Evolutionary conservation across 2,113 vertebrate species (phyloP).

Genomic region (Austrofundulus limnaeus): DNA sequence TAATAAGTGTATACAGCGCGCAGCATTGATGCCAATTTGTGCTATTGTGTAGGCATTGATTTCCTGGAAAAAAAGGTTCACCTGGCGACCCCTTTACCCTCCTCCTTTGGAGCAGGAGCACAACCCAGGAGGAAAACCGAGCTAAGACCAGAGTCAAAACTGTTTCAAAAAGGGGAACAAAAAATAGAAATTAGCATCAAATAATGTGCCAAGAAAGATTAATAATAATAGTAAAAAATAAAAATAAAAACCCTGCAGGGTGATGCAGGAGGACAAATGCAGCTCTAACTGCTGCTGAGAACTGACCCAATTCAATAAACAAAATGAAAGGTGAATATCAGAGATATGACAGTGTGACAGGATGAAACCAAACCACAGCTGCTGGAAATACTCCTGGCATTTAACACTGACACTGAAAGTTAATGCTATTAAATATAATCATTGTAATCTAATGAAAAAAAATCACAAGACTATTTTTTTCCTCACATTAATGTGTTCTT

Average conservation of each 20-base stretch:
- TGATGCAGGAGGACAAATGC: not conserved
- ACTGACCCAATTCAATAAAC: not conserved
- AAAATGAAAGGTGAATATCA: constrained; percentile 72
- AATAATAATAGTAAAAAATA: no score
- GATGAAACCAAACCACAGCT: constrained; percentile 85
- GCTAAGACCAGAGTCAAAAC: constrained; percentile 85
- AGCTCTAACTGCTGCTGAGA: not conserved
- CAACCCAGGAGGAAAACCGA: constrained; percentile 91
- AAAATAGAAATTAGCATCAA: not conserved
- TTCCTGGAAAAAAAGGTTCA: constrained; percentile 56
- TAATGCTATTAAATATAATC: not conserved
- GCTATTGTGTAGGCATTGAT: constrained; percentile 2
- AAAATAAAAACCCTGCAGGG: not conserved
- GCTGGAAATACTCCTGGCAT: constrained; percentile 81
- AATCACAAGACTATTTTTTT: no score
- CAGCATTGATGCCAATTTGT: constrained; percentile 2
- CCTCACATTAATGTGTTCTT: no score
- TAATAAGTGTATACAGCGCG: not conserved
- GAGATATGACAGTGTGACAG: constrained; percentile 90
- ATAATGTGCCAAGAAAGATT: not conserved
- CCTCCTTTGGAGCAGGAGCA: constrained; percentile 82
- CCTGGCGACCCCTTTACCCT: constrained; percentile 84
- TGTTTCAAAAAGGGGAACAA: constrained; percentile 53
- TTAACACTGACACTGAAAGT: not conserved
- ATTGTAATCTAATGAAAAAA: not conserved